Conservation (phyloP, 1,140 invertebrate genomes). For the Psilanteris sp. region DNA sequence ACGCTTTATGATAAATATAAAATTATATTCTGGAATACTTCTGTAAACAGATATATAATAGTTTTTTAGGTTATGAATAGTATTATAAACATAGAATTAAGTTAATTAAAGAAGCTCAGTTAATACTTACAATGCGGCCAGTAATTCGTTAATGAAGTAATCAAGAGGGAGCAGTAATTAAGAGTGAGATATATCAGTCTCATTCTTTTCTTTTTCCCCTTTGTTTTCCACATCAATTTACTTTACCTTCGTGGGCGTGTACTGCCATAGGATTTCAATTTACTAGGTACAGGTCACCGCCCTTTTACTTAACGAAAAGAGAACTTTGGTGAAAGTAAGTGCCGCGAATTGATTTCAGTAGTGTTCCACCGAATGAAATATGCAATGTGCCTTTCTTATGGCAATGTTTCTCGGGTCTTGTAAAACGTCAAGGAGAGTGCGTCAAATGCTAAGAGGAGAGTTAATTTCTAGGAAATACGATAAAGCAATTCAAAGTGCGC, state of each 20-base stretch:
- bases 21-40: too few relatives aligned
- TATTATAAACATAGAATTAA: neutral
- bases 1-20: too few relatives aligned
- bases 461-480: constrained; percentile 59
- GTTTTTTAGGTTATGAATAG: too few relatives aligned
- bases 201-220: constrained; percentile 35
- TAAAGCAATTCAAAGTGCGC: constrained; percentile 31
- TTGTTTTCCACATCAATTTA: constrained; percentile 22
- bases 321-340: constrained; percentile 19
- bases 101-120: constrained; percentile 24
- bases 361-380: constrained; percentile 46
- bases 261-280: constrained; percentile 51
- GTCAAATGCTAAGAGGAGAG: constrained; percentile 26
- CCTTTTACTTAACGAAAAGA: constrained; percentile 47
- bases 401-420: constrained; percentile 27
- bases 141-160: constrained; percentile 29
- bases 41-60: too few relatives aligned
- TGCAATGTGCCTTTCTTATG: constrained; percentile 56
- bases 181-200: constrained; percentile 41
- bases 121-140: constrained; percentile 33
- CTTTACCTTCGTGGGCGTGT: constrained; percentile 42
- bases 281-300: constrained; percentile 48
- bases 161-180: constrained; percentile 46
- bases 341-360: constrained; percentile 2
- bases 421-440: constrained; percentile 23